Base-by-base conservation (phyloP, 2,113 vertebrate species). In the Anhinga rufa region DNA sequence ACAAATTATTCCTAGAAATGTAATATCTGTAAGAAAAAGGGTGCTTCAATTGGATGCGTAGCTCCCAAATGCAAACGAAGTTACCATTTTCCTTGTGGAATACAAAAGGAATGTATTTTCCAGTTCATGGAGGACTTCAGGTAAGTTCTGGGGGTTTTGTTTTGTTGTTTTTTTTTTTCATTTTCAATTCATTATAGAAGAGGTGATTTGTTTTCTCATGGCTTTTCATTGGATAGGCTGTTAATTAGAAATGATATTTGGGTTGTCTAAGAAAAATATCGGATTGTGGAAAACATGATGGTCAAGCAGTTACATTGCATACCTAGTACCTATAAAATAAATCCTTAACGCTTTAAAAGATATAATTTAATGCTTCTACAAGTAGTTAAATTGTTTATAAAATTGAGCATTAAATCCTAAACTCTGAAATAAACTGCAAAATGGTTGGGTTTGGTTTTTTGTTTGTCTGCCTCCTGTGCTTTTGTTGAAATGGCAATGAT, bases 81-180 rank as follows among this genome's bases (percentile, higher is more conserved):
- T 97, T 98, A 99, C 40, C 99, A 99, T 97, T 99, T 99, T 70
- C 99, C 99, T 60, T 99, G 99, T 93, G 99, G 99, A 34, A 77
- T 98, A 95, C 96, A 98, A 84, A 98, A 70, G 58, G 95, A 97
- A 70, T 99, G 99, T 95, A 97, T 99, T 97, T 99, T 98, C 92
- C 99, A 99, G 96, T 99, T 99, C 81, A 99, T 98, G 46, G 99
- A 96, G 86, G 96, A 98, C 58, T 99, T 99, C 97, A 98, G 98
- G 99, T 99, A 97, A 99, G 99, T 98, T 86, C 46, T 46, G 79
- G 5, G 5, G 7, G 9, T 26, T 92, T 91, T 60, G 38, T 88
- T n/a, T n/a, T n/a, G n/a, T n/a, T n/a, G n/a, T n/a, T n/a, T n/a
- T n/a, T n/a, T n/a, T n/a, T n/a, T n/a, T 61, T 17, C 4, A 42